A percentile compares a stretch with the other conserved stretches of the same genome.
These are phyloP conservation scores for Heliconius charithonia DNA, from an alignment of 2,888 invertebrate species.

Conservation along the genomic window DNA sequence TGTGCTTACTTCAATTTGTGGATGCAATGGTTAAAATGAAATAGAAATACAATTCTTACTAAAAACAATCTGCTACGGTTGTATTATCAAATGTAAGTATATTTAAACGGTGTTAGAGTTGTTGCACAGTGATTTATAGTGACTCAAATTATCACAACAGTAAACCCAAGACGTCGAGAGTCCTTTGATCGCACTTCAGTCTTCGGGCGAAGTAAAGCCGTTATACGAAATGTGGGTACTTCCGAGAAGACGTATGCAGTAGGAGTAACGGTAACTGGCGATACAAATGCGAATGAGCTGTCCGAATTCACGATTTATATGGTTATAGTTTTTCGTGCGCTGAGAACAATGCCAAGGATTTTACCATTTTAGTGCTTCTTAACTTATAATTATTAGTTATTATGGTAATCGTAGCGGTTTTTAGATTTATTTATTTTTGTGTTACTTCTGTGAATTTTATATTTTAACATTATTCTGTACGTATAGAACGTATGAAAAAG, in stretches of 20 bases:
- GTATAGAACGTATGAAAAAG: background rate
- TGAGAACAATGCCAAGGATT: constrained; percentile 25
- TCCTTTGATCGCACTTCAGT: constrained; percentile 26
- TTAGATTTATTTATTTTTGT: background rate
- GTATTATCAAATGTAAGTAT: background rate
- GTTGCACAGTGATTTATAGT: constrained; percentile 20
- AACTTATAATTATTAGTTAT: background rate
- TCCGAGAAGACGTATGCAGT: constrained; percentile 65
- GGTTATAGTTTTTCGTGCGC: constrained; percentile 14
- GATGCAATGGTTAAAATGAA: background rate
- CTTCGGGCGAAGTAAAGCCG: constrained; percentile 34
- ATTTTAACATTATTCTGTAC: background rate
- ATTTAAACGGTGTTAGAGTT: background rate
- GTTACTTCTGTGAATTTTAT: background rate
- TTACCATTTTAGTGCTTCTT: constrained; percentile 17
- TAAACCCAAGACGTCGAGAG: constrained; percentile 24
- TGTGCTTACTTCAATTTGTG: background rate
- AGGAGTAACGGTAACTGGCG: constrained; percentile 59
- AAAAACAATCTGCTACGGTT: background rate
- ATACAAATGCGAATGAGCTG: constrained; percentile 58
- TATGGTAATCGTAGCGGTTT: background rate
- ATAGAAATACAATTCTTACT: background rate
- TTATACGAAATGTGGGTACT: constrained; percentile 45
- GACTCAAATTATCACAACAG: constrained; percentile 15
- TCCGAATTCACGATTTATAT: constrained; percentile 30